These are phyloP conservation scores for Zaprionus ornatus DNA, from an alignment of 1,140 invertebrate species.

Conservation along the genomic window DNA sequence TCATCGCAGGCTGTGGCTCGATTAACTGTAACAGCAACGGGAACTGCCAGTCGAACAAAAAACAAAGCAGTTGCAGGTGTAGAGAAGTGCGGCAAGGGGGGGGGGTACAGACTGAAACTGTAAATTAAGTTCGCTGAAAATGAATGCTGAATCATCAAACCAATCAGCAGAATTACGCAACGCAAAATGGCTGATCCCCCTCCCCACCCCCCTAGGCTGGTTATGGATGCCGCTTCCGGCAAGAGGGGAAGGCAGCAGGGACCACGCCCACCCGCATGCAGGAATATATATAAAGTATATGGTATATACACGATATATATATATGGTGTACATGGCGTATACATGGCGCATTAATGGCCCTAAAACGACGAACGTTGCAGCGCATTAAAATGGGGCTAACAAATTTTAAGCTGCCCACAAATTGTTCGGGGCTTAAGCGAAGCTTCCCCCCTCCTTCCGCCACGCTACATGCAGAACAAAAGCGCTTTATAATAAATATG, in stretches of 20 bases:
- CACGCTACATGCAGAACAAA: slow-evolving; percentile 6
- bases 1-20: slow-evolving; percentile 1
- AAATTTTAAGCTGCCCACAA: slow-evolving; percentile 72
- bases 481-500: slow-evolving; percentile 69
- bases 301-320: background rate
- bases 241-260: background rate
- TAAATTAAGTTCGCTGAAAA: slow-evolving; percentile 53
- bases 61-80: background rate
- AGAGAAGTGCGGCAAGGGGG: background rate
- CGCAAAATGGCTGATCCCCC: slow-evolving; percentile 49
- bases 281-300: slow-evolving; percentile 1
- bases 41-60: background rate
- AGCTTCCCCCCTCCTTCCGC: background rate
- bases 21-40: background rate
- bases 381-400: slow-evolving; percentile 62
- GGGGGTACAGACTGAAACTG: slow-evolving; percentile 9
- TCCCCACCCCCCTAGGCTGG: background rate
- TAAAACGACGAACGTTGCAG: slow-evolving; percentile 31
- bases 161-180: slow-evolving; percentile 69
- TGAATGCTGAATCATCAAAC: slow-evolving; percentile 72
- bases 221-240: slow-evolving; percentile 38
- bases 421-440: slow-evolving; percentile 64
- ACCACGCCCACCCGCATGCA: slow-evolving; percentile 15
- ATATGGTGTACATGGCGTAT: slow-evolving; percentile 20
- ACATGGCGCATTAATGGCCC: slow-evolving; percentile 21